Evolutionary conservation across 2,888 invertebrate genomes (phyloP).

Genomic region (Idaea straminata): DNA sequence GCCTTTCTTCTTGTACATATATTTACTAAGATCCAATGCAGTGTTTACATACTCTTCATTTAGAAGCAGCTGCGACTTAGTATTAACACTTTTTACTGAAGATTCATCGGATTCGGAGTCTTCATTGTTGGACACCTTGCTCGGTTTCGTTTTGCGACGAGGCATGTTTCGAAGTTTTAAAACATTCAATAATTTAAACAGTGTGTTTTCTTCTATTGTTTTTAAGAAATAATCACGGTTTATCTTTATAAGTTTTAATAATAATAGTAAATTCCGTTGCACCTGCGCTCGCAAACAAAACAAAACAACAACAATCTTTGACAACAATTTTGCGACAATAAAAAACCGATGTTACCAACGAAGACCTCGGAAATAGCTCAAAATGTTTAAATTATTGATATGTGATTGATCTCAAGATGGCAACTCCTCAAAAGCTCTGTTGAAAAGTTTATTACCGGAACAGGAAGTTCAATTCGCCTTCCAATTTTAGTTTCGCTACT

Average conservation of each 20-base stretch:
- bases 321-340: too few species aligned
- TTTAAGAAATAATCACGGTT: too few species aligned
- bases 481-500: neutral
- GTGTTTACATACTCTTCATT: constrained; percentile 24
- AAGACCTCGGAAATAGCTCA: too few species aligned
- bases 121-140: constrained; percentile 10
- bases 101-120: constrained; percentile 8
- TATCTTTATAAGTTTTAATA: too few species aligned
- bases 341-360: too few species aligned
- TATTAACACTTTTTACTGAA: constrained; percentile 4
- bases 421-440: neutral
- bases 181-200: neutral
- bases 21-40: constrained; percentile 47
- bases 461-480: neutral
- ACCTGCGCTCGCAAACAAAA: too few species aligned
- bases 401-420: too few species aligned
- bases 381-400: too few species aligned
- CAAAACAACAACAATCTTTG: too few species aligned
- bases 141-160: constrained; percentile 39
- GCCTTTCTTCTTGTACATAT: constrained; percentile 45
- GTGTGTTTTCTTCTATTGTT: neutral
- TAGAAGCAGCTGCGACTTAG: constrained; percentile 21
- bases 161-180: constrained; percentile 43
- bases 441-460: neutral
- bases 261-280: too few species aligned